phyloP scores from a whole-genome alignment of 23 tunicate genomes.

The Halocynthia aurantium region DNA sequence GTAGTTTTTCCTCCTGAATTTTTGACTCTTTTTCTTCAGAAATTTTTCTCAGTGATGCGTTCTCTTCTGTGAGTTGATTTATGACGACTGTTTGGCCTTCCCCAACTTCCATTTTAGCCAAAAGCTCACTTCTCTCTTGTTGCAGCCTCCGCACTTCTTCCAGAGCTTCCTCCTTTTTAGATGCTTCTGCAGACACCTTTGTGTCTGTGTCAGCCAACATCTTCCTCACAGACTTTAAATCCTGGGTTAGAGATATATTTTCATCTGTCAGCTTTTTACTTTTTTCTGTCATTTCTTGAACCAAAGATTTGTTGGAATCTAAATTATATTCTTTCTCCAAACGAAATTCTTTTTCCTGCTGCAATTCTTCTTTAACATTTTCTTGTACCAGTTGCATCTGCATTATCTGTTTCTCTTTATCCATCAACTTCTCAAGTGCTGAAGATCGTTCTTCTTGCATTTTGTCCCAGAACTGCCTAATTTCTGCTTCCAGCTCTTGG shows the following conservation, averaged over 20 bases:
- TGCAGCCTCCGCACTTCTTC: constrained; percentile 38
- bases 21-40: constrained; percentile 50
- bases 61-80: constrained; percentile 61
- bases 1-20: constrained; percentile 28
- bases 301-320: background rate
- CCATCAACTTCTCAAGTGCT: constrained; percentile 32
- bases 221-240: background rate
- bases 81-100: constrained; percentile 76
- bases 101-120: constrained; percentile 90
- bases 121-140: constrained; percentile 51
- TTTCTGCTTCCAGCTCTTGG: constrained; percentile 13
- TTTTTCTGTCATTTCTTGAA: background rate
- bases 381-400: background rate
- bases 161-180: constrained; percentile 8
- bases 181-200: background rate
- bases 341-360: too few relatives aligned
- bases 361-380: background rate
- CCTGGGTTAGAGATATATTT: background rate
- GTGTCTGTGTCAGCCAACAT: background rate
- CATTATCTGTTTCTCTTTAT: constrained; percentile 29
- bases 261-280: constrained; percentile 1
- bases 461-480: constrained; percentile 24
- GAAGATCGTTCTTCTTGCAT: constrained; percentile 22
- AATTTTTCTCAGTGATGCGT: constrained; percentile 33
- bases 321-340: background rate